These are phyloP conservation scores for Pectinophora gossypiella DNA, from an alignment of 1,140 invertebrate species.

Conservation along the genomic window DNA sequence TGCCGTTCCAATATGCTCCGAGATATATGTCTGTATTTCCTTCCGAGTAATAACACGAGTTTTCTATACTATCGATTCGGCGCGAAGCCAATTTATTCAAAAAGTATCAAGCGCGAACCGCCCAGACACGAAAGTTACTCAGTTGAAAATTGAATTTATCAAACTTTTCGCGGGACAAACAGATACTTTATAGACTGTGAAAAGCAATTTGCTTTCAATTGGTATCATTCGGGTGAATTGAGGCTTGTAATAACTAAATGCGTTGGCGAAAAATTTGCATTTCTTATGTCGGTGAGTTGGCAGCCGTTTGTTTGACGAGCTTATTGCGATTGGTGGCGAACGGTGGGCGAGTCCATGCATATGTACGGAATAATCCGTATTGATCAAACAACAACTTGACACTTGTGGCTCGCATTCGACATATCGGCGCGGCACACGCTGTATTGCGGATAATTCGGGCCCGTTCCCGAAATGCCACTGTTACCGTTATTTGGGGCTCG, in stretches of 20 bases:
- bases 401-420: too few relatives aligned
- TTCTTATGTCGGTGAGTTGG: too few relatives aligned
- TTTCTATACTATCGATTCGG: constrained; percentile 46
- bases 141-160: constrained; percentile 66
- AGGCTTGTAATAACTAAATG: constrained; percentile 35
- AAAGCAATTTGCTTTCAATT: constrained; percentile 57
- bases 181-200: constrained; percentile 63
- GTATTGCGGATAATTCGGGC: too few relatives aligned
- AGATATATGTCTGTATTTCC: constrained; percentile 23
- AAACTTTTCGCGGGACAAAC: constrained; percentile 59
- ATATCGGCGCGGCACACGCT: too few relatives aligned
- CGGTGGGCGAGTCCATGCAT: too few relatives aligned
- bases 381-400: too few relatives aligned
- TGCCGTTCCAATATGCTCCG: constrained; percentile 32
- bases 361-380: too few relatives aligned
- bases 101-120: constrained; percentile 57
- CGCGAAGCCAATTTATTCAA: constrained; percentile 56
- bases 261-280: too few relatives aligned
- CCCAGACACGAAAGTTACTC: constrained; percentile 52
- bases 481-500: too few relatives aligned
- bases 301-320: too few relatives aligned
- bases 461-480: too few relatives aligned
- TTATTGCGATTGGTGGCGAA: too few relatives aligned
- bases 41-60: constrained; percentile 33
- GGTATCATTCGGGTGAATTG: constrained; percentile 42